These are phyloP conservation scores for Schlechtendalia chinensis DNA, from an alignment of 1,140 invertebrate species.

Conservation along the genomic window DNA sequence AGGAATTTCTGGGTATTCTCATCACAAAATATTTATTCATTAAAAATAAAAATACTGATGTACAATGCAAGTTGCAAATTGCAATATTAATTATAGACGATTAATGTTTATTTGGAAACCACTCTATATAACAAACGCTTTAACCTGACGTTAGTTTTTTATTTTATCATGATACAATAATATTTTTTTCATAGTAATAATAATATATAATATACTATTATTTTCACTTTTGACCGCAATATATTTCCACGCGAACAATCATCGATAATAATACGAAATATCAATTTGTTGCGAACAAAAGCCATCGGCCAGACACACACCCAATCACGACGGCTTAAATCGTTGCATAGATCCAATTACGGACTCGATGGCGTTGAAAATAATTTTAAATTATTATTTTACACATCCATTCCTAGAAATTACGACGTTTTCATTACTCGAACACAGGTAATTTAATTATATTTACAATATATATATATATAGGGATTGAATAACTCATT, in stretches of 20 bases:
- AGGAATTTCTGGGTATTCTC: too few relatives aligned
- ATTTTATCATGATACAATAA: background rate
- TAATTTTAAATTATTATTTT: background rate
- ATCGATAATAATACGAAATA: conserved; percentile 2
- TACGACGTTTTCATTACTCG: background rate
- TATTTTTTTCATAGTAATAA: too few relatives aligned
- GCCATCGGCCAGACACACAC: background rate
- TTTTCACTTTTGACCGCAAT: background rate
- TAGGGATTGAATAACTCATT: conserved; percentile 19
- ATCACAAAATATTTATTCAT: too few relatives aligned
- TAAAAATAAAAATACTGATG: too few relatives aligned
- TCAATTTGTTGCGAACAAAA: background rate
- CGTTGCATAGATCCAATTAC: conserved; percentile 27
- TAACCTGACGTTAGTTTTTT: background rate
- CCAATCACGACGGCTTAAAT: background rate
- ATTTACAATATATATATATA: background rate
- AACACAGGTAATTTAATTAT: conserved; percentile 17
- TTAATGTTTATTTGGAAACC: too few relatives aligned
- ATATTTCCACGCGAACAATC: background rate
- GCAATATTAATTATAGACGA: too few relatives aligned
- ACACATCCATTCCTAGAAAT: background rate
- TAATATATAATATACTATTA: background rate
- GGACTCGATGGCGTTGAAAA: background rate
- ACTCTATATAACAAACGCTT: too few relatives aligned
- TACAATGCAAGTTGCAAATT: too few relatives aligned